Evolutionary conservation across 1,140 invertebrate genomes (phyloP), one percentile per base, ranked within the genome.

Genomic region (Mylabris phalerata): DNA sequence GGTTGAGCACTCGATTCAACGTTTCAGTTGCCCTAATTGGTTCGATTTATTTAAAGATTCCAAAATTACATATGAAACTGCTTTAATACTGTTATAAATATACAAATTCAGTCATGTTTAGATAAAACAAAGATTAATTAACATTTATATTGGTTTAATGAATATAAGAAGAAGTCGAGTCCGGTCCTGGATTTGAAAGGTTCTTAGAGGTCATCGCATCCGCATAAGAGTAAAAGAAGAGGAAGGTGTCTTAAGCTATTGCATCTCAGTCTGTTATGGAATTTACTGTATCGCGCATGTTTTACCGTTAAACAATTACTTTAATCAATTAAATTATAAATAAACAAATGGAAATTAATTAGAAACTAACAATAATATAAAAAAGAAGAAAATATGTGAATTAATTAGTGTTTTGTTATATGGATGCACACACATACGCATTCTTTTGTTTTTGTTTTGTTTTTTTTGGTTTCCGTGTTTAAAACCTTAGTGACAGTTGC

Each of bases 201-300:
- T 38, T 59, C 57, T 59, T 59, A 39, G 57, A 59, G 57, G 57
- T 59, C 57, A 59, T 59, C 57, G 57, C 50, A 54, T 59, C 50
- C 57, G 50, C 47, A 32, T 46, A 59, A 42, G 6, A 7, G 39
- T 10, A 7, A 10, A 10, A 40, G 39, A 10, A 42, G 11, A 42
- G 9, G 41, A 50, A 58, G 57, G 57, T 58, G 57, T 58, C 57
- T 55, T 52, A 42, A 48, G 44, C 41, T 50, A 48, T 47, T 59
- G 44, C 57, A 51, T 45, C 39, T 45, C 48, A 51, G 57, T 55
- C 47, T 32, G 45, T 49, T 43, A 48, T 47, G 52, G 45, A 47
- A 48, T 48, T 32, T 10, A 27, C 2, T 11, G 48, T n/a, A 4
- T 41, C 44, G 45, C 43, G 48, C 41, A 51, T 41, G 57, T 32